These are phyloP conservation scores for Bhutanitis thaidina DNA, from an alignment of 2,888 invertebrate species.

Conservation along the genomic window DNA sequence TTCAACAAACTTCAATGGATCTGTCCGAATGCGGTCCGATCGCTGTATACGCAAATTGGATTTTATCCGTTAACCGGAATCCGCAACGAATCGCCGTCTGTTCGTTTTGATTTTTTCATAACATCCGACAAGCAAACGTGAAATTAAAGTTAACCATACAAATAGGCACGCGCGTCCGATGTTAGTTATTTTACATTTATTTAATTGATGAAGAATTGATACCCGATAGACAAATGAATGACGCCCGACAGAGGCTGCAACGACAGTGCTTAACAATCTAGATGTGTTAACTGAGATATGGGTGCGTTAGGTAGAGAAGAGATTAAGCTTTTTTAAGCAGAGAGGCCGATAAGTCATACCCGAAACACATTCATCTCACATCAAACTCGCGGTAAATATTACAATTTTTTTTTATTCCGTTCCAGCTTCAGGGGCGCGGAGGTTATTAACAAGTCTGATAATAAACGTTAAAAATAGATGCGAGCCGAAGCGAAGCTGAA, in stretches of 20 bases:
- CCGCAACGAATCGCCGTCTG: slow-evolving; percentile 17
- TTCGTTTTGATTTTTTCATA: slow-evolving; percentile 11
- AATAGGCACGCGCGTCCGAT: no score
- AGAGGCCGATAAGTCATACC: no score
- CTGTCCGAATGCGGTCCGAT: neutral
- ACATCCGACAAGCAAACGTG: neutral
- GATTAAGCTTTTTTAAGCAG: no score
- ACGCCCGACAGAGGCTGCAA: no score
- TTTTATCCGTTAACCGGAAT: slow-evolving; percentile 8
- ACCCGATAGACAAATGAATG: no score
- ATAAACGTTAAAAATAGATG: neutral
- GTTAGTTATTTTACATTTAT: no score
- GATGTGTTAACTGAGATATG: no score
- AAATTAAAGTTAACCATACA: neutral
- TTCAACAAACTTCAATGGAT: neutral
- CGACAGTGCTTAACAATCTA: no score
- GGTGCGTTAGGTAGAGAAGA: no score
- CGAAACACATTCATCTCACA: no score
- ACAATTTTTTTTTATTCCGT: neutral
- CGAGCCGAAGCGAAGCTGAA: neutral
- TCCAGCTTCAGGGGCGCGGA: neutral
- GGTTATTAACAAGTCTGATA: neutral
- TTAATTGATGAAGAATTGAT: no score
- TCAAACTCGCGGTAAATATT: no score
- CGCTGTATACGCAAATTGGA: neutral